Evolutionary conservation across 2,888 invertebrate genomes (phyloP).

Genomic region (Drosophila nr. medialis): DNA sequence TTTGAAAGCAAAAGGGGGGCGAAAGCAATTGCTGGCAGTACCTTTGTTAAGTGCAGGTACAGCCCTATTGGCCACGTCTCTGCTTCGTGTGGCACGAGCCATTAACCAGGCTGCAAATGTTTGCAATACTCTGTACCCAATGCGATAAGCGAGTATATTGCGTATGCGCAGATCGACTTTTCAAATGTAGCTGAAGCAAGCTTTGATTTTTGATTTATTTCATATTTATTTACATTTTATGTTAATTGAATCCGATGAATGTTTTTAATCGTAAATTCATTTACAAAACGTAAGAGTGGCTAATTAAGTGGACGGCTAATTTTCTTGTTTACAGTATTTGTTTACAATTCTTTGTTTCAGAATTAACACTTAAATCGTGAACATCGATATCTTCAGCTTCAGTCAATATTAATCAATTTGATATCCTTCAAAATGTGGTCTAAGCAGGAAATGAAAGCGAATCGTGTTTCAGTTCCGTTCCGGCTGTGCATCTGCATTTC

Average conservation of each 20-base stretch:
- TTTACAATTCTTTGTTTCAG: too few species aligned
- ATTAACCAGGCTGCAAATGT: slow-evolving; percentile 14
- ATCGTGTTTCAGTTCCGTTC: not conserved
- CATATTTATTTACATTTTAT: not conserved
- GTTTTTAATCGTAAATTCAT: not conserved
- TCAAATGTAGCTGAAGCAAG: not conserved
- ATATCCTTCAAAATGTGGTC: not conserved
- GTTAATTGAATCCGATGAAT: not conserved
- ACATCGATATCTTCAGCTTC: not conserved
- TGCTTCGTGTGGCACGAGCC: slow-evolving; percentile 30
- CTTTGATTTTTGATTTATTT: not conserved
- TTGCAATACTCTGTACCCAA: not conserved
- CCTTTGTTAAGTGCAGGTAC: not conserved
- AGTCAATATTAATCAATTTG: not conserved
- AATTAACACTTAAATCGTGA: too few species aligned
- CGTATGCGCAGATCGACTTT: not conserved
- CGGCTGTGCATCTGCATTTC: too few species aligned
- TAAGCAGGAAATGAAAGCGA: not conserved
- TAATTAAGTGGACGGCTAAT: not conserved
- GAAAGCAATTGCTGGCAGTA: not conserved
- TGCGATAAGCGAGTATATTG: not conserved
- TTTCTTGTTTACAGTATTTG: too few species aligned
- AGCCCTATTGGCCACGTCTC: slow-evolving; percentile 9
- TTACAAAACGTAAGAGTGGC: too few species aligned
- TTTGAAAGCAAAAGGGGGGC: not conserved